Evolutionary conservation across 2,113 vertebrate genomes (phyloP).

Genomic region (Chloropsis cyanopogon): DNA sequence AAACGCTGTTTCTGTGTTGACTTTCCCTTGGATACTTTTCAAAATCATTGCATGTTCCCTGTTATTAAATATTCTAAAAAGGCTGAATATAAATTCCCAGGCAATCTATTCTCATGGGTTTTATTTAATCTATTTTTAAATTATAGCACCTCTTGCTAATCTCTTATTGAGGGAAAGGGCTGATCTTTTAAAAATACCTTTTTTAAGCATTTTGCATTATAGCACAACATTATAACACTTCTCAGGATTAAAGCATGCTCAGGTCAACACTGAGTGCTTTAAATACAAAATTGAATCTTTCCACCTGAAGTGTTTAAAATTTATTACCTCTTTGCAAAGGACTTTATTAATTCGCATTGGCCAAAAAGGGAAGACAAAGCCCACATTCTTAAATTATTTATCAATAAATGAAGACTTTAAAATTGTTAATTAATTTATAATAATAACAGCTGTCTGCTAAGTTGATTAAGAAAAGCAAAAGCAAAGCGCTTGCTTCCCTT

Average conservation of each 20-base stretch:
- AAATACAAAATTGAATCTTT: neutral
- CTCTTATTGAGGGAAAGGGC: neutral
- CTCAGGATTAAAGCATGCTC: neutral
- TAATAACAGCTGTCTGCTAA: neutral
- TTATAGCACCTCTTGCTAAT: neutral
- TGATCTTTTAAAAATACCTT: neutral
- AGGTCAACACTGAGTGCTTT: neutral
- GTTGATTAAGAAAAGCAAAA: neutral
- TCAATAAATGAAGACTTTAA: neutral
- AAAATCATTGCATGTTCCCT: neutral
- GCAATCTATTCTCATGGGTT: neutral
- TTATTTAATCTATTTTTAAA: neutral
- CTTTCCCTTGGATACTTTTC: neutral
- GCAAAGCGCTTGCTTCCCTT: neutral
- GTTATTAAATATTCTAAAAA: neutral
- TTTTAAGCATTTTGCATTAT: neutral
- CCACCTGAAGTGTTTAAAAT: neutral
- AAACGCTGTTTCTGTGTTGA: neutral
- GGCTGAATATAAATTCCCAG: neutral
- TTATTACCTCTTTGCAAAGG: neutral
- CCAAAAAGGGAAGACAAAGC: neutral
- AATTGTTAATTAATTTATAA: conserved; percentile 17
- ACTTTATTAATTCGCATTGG: neutral
- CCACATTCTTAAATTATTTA: conserved; percentile 12
- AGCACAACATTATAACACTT: neutral